Percentiles rank a stretch among this genome's conserved stretches.
Conservation (phyloP, 1,140 invertebrate genomes). For the Oncopodura yosiiana region DNA sequence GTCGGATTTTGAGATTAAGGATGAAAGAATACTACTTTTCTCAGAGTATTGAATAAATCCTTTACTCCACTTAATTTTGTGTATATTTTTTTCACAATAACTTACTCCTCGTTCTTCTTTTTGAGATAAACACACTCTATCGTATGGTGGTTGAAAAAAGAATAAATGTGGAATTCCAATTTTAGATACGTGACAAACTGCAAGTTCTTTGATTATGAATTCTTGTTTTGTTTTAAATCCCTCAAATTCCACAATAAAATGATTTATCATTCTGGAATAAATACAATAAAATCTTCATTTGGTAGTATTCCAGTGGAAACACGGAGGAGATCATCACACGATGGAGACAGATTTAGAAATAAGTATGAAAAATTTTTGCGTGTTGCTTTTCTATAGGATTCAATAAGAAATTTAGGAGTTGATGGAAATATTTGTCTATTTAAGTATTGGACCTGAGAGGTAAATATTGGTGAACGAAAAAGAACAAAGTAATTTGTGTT, state of each 20-base stretch:
- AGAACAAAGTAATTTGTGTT: constrained; percentile 16
- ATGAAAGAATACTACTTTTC: too few species aligned
- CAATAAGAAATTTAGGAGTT: constrained; percentile 2
- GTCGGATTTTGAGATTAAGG: too few species aligned
- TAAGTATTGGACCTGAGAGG: constrained; percentile 18
- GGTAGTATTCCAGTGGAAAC: constrained; percentile 11
- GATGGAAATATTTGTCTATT: constrained; percentile 11
- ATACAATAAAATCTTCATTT: constrained; percentile 3
- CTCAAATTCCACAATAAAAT: too few species aligned
- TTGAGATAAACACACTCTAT: neutral
- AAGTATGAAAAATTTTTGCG: constrained; percentile 9
- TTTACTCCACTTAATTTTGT: too few species aligned
- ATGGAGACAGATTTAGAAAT: constrained; percentile 15
- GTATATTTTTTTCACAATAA: too few species aligned
- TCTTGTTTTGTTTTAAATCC: neutral
- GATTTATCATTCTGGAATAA: constrained; percentile 5
- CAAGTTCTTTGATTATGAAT: too few species aligned
- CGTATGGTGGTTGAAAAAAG: neutral
- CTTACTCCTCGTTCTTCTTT: too few species aligned
- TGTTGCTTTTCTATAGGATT: constrained; percentile 21
- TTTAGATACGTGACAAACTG: too few species aligned
- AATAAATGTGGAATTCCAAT: neutral
- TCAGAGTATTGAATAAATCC: too few species aligned
- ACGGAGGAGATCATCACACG: constrained; percentile 13
- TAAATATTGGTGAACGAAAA: constrained; percentile 16